Evolutionary conservation across 2,888 invertebrate genomes (phyloP).

Genomic region (Mactromeris polynyma): DNA sequence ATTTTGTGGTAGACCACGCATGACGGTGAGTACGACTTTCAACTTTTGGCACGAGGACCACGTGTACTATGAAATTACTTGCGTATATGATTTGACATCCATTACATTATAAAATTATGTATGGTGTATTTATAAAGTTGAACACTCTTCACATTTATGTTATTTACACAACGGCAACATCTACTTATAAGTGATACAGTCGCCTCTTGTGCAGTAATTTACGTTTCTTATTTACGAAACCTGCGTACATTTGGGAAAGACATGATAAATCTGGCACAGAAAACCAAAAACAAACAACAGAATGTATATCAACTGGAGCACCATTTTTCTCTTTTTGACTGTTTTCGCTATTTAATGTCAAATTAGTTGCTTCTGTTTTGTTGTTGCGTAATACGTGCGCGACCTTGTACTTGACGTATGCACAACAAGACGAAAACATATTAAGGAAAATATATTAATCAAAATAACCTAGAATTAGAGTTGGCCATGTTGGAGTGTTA

Average conservation of each 20-base stretch:
- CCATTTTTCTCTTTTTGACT: background rate
- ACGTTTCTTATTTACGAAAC: background rate
- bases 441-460: background rate
- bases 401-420: background rate
- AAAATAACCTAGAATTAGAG: background rate
- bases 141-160: background rate
- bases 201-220: background rate
- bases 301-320: no score
- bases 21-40: no score
- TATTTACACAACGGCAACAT: background rate
- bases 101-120: no score
- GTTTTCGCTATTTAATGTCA: background rate
- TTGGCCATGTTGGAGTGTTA: no score
- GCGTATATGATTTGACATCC: no score
- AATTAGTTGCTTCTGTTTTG: background rate
- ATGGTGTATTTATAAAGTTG: no score
- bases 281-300: background rate
- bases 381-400: background rate
- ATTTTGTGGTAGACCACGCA: no score
- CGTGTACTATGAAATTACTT: no score
- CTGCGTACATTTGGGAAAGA: background rate
- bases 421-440: background rate
- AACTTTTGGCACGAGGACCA: no score
- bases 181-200: background rate
- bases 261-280: background rate